Evolutionary conservation across 2,113 vertebrate species (phyloP).

Genomic region (Melanerpes aurifrons): DNA sequence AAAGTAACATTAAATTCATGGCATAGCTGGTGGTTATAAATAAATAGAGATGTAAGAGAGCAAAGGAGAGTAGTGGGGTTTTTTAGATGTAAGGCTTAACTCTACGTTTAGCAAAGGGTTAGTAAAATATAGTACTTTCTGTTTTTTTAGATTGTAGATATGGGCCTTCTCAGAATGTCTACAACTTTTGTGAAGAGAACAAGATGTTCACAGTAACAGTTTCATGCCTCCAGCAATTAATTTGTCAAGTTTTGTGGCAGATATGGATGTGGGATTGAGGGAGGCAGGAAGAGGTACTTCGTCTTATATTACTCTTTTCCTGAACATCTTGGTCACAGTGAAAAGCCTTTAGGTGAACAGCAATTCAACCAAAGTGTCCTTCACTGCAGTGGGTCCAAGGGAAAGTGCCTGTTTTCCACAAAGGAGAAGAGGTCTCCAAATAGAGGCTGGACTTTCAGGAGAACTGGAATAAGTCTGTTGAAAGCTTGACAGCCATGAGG

Average conservation of each 20-base stretch:
- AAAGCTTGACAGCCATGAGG: background rate
- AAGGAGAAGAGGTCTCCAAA: background rate
- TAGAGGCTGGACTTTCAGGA: background rate
- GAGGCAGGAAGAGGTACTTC: background rate
- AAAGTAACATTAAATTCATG: background rate
- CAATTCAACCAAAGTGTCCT: background rate
- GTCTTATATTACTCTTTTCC: background rate
- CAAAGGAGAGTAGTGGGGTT: fast-evolving
- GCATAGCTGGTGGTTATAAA: background rate
- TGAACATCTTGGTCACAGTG: background rate
- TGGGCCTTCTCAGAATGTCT: background rate
- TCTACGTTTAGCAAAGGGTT: background rate
- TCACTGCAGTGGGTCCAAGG: background rate
- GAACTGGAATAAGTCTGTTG: background rate
- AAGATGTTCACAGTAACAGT: background rate
- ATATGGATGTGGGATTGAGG: background rate
- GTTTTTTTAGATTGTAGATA: background rate
- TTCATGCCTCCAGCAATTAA: background rate
- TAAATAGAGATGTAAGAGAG: background rate
- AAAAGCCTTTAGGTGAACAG: background rate
- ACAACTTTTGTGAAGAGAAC: background rate
- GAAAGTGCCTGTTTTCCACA: background rate
- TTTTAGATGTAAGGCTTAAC: background rate
- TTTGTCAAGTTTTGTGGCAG: background rate
- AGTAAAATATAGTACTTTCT: background rate